Conservation (phyloP, 2,113 vertebrate species). For the Isurus oxyrinchus region DNA sequence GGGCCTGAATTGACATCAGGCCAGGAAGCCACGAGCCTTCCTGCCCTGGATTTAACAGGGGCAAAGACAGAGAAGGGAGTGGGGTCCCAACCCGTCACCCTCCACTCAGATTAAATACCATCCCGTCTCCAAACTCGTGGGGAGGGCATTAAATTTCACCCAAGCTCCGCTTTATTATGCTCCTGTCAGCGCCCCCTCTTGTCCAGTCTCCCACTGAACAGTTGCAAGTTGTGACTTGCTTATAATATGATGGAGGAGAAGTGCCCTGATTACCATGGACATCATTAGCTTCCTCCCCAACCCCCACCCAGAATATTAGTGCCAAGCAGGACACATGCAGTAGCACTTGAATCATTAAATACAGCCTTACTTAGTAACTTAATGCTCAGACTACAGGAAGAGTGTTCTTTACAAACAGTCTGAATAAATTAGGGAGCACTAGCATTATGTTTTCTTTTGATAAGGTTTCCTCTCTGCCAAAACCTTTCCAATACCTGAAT, state of each 20-base stretch:
- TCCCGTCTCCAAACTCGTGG: no score
- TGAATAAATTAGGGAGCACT: neutral
- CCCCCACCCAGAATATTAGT: neutral
- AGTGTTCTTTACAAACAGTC: neutral
- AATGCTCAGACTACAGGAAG: neutral
- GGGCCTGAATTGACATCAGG: no score
- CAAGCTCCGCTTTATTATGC: neutral
- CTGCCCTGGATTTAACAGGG: no score
- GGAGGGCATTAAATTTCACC: no score
- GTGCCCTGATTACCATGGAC: neutral
- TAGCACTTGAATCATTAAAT: neutral
- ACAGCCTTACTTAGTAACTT: neutral
- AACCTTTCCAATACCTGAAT: neutral
- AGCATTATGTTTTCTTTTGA: neutral
- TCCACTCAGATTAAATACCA: no score
- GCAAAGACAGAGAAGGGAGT: no score
- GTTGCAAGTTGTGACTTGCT: neutral
- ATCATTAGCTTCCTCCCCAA: neutral
- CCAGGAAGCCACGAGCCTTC: no score
- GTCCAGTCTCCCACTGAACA: neutral
- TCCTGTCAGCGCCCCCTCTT: neutral
- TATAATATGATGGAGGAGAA: neutral
- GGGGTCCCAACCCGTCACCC: no score
- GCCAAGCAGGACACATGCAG: neutral
- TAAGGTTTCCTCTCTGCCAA: neutral